Evolutionary conservation across 2,113 vertebrate species (phyloP).

Genomic region (Solea senegalensis): DNA sequence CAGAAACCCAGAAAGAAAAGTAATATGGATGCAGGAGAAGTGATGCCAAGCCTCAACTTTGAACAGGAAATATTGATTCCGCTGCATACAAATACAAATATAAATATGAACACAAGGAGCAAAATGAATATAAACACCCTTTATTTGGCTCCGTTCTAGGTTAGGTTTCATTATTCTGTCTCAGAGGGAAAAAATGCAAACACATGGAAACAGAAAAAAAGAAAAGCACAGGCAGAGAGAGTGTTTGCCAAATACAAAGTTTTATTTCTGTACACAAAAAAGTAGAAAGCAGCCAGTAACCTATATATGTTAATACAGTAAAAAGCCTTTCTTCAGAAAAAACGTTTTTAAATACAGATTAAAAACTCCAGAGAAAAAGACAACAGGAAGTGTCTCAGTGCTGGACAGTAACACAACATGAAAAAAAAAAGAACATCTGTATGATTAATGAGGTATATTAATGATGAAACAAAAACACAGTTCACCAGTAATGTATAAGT

Average conservation of each 20-base stretch:
- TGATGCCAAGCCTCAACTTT: slow-evolving; percentile 11
- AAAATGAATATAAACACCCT: slow-evolving; percentile 33
- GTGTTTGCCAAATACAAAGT: slow-evolving; percentile 83
- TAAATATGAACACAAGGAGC: slow-evolving; percentile 10
- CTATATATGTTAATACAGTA: slow-evolving; percentile 76
- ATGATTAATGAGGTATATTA: slow-evolving; percentile 72
- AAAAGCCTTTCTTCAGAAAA: slow-evolving; percentile 79
- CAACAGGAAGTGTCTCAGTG: slow-evolving; percentile 57
- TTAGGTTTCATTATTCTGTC: slow-evolving; percentile 46
- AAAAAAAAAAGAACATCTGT: slow-evolving; percentile 44
- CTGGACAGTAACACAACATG: slow-evolving; percentile 36
- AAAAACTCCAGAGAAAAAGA: slow-evolving; percentile 69
- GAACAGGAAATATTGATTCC: slow-evolving; percentile 35
- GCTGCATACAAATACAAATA: slow-evolving; percentile 41
- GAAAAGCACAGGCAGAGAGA: slow-evolving; percentile 29
- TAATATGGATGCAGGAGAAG: not conserved
- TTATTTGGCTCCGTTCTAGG: slow-evolving; percentile 30
- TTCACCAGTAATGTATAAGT: slow-evolving; percentile 35
- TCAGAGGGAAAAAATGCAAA: slow-evolving; percentile 22
- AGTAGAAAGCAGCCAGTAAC: slow-evolving; percentile 85
- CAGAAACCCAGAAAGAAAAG: slow-evolving; percentile 2
- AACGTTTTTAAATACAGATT: slow-evolving; percentile 71
- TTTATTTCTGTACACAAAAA: slow-evolving; percentile 84
- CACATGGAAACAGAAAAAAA: slow-evolving; percentile 16
- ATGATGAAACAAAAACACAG: slow-evolving; percentile 45